These are phyloP conservation scores for Trinectes maculatus DNA, from an alignment of 2,113 vertebrate genomes.

Conservation along the genomic window DNA sequence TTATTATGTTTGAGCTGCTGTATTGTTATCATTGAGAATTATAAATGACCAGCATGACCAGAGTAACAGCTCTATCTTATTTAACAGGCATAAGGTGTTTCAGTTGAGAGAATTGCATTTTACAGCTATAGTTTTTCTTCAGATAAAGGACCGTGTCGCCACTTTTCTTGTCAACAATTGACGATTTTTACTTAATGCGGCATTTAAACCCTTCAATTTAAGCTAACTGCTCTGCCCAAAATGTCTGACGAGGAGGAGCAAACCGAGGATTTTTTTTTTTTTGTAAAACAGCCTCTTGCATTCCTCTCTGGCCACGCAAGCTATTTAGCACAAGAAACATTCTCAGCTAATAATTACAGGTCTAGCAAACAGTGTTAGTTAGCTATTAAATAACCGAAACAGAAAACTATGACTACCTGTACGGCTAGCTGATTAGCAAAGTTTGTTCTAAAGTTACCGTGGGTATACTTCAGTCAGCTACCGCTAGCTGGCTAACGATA, in stretches of 20 bases:
- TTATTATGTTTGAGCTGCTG: slow-evolving; percentile 23
- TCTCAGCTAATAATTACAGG: fast-evolving
- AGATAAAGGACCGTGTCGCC: too few relatives aligned
- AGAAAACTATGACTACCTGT: too few relatives aligned
- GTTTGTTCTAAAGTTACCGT: slow-evolving; percentile 46
- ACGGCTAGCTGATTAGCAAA: slow-evolving; percentile 27
- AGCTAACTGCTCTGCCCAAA: slow-evolving; percentile 48
- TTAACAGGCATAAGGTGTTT: too few relatives aligned
- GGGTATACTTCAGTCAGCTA: slow-evolving; percentile 18
- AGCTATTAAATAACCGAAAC: neutral
- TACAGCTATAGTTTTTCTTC: too few relatives aligned
- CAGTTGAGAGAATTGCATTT: too few relatives aligned
- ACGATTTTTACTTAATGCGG: neutral
- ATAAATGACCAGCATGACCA: neutral
- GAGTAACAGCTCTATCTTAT: too few relatives aligned
- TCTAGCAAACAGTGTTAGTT: neutral
- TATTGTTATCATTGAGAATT: neutral
- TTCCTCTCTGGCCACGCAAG: slow-evolving; percentile 43
- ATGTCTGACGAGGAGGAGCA: slow-evolving; percentile 76
- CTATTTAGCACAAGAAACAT: neutral
- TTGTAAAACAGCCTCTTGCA: slow-evolving; percentile 34
- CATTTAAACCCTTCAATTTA: neutral
- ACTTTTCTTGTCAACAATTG: neutral
- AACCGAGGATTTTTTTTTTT: slow-evolving; percentile 21
- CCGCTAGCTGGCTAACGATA: slow-evolving; percentile 56